These are phyloP conservation scores for Rotaria socialis DNA, from an alignment of 2,888 invertebrate genomes.

Conservation along the genomic window DNA sequence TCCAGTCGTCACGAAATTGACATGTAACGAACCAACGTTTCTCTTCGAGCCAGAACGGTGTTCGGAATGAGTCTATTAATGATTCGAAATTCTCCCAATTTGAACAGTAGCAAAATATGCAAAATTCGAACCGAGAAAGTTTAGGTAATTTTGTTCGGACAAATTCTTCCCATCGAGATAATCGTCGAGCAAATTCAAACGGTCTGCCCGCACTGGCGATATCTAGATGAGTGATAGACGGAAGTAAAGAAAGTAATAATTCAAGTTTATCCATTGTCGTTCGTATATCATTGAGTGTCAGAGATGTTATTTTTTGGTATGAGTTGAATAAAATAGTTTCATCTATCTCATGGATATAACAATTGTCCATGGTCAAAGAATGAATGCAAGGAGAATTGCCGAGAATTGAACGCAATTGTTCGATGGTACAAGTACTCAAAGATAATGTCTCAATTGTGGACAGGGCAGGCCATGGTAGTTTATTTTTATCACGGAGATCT, in stretches of 20 bases:
- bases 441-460: background rate
- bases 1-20: conserved; percentile 24
- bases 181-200: background rate
- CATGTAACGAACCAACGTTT: conserved; percentile 26
- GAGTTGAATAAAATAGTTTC: background rate
- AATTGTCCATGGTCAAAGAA: background rate
- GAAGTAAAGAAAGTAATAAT: background rate
- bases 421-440: background rate
- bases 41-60: conserved; percentile 1
- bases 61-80: background rate
- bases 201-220: background rate
- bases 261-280: conserved; percentile 8
- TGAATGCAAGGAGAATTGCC: background rate
- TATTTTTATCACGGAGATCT: background rate
- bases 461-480: background rate
- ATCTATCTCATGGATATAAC: background rate
- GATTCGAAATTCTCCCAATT: background rate
- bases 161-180: conserved; percentile 21
- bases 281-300: background rate
- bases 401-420: background rate
- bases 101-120: background rate
- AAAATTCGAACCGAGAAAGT: background rate
- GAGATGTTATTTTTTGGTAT: background rate
- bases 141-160: background rate
- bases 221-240: background rate